Evolutionary conservation across 92 coral and sea anemone species (phyloP), one percentile per base, ranked within the genome.

Genomic region (Actinernus sp.): DNA sequence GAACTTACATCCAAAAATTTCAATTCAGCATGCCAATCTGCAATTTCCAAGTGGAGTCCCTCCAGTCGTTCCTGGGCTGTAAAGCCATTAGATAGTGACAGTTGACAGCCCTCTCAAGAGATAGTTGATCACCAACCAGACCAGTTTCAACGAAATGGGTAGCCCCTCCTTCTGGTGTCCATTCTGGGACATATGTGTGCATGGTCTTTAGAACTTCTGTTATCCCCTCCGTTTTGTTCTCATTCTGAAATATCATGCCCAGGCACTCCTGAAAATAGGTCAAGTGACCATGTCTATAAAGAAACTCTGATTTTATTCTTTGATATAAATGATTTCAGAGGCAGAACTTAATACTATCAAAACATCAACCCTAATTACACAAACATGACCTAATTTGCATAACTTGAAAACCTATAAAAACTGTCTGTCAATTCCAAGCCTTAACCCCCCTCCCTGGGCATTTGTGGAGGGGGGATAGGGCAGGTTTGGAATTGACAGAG

Each of bases 151-250:
- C 38, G 63, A 44, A 84, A 28, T 54, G 73, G 44, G 34, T 65
- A 41, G 75, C 70, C 1, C 61, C 41, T 9, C 25, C 29, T 19
- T 34, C n/a, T 9, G 10, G 54, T 2, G 60, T 13, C 17, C 56
- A 63, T 49, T 51, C 61, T 13, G 90, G 50, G 36, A 78, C 85
- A 63, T 77, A 84, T 16, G 68, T 38, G 62, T 69, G 76, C 47
- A 63, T 45, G 18, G 72, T 56, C 52, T 66, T 68, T 28, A 67
- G 65, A 11, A 76, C 82, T 52, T 69, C 71, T 65, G 61, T 81
- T 22, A 78, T 84, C 9, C 91, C 86, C 61, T 78, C 76, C 32
- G 90, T 20, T n/a, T n/a, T n/a, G n/a, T n/a, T n/a, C n/a, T n/a
- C n/a, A n/a, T n/a, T n/a, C n/a, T n/a, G n/a, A n/a, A 31, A 74